Percentiles rank a stretch among this genome's conserved stretches.
Conservation (phyloP, 2,113 vertebrate genomes). For the Neodontobutis hainanensis region DNA sequence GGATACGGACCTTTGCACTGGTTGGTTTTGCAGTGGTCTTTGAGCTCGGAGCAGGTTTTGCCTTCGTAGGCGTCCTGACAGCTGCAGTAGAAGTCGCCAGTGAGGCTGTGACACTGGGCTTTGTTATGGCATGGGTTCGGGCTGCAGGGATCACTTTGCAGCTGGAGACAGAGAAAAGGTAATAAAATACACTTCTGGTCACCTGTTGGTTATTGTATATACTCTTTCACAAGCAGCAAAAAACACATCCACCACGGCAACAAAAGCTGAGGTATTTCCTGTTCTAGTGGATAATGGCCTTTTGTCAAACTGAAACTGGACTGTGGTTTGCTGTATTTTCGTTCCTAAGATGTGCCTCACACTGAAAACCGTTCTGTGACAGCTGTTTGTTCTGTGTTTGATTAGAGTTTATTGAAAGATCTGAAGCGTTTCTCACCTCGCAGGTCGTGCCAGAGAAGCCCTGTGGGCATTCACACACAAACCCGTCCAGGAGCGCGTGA, state of each 20-base stretch:
- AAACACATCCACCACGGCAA: too few species aligned
- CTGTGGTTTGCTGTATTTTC: too few species aligned
- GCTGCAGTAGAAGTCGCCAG: conserved; percentile 89
- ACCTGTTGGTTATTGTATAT: too few species aligned
- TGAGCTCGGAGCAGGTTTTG: conserved; percentile 90
- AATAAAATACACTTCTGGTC: too few species aligned
- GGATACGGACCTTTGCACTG: conserved; percentile 84
- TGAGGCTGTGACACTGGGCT: conserved; percentile 84
- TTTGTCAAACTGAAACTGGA: too few species aligned
- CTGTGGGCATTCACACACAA: conserved; percentile 85
- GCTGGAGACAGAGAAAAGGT: conserved; percentile 63
- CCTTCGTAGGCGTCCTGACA: conserved; percentile 90
- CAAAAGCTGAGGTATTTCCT: too few species aligned
- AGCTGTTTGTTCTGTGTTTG: background rate
- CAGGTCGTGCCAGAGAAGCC: conserved; percentile 86
- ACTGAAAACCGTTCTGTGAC: too few species aligned
- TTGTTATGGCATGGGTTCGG: conserved; percentile 90
- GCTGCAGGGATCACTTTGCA: conserved; percentile 84
- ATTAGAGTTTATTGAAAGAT: too few species aligned
- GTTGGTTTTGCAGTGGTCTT: conserved; percentile 90
- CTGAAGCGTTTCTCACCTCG: conserved; percentile 80
- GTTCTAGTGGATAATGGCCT: too few species aligned
- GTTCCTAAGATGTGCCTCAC: background rate
- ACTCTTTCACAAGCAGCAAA: too few species aligned
- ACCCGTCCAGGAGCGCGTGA: conserved; percentile 78